Conservation (phyloP, 2,113 vertebrate species). For the Excalfactoria chinensis region DNA sequence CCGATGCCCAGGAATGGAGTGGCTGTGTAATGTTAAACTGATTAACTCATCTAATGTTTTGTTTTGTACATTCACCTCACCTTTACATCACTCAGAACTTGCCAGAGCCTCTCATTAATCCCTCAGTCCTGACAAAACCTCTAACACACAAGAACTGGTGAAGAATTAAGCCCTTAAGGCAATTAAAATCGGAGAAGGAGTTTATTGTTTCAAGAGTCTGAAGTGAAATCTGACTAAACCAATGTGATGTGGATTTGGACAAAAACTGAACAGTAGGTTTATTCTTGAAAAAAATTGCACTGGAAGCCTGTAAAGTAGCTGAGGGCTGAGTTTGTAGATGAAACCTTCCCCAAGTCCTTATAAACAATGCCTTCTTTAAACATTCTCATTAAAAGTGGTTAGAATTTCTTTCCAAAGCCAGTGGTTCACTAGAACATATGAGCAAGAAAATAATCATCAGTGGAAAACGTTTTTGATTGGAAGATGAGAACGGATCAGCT, state of each 20-base stretch:
- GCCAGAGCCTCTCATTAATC: not conserved
- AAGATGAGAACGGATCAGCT: not conserved
- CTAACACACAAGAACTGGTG: not conserved
- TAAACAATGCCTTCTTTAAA: not conserved
- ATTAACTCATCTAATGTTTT: not conserved
- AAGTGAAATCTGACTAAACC: constrained; percentile 50
- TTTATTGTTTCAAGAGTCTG: constrained; percentile 54
- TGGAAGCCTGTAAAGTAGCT: not conserved
- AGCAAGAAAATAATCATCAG: not conserved
- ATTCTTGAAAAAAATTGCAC: not conserved
- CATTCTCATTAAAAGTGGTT: not conserved
- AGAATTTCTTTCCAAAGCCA: not conserved
- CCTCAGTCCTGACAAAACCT: not conserved
- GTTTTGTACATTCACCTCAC: not conserved
- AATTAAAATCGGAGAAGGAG: constrained; percentile 6
- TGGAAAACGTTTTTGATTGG: not conserved
- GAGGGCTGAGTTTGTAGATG: not conserved
- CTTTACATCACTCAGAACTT: not conserved
- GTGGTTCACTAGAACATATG: not conserved
- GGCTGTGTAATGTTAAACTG: not conserved
- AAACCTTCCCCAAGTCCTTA: not conserved
- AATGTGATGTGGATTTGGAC: not conserved
- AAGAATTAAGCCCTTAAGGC: not conserved
- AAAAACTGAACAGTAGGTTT: not conserved
- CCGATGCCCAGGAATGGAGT: not conserved